Percentiles rank a stretch among this genome's conserved stretches.
Conservation (phyloP, 2,113 vertebrate species). For the Salvator merianae region DNA sequence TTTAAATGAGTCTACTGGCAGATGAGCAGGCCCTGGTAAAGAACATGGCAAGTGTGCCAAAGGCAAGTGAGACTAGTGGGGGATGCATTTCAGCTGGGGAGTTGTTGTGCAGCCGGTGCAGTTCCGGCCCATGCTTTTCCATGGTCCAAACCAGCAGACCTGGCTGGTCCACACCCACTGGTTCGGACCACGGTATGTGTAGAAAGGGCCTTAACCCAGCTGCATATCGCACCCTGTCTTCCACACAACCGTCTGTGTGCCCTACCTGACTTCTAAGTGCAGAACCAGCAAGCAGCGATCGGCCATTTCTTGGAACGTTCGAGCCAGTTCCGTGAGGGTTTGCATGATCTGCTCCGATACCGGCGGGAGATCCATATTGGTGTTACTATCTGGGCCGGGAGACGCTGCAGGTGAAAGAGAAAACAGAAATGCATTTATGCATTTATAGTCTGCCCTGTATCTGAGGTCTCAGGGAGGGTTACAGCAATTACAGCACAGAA, state of each 20-base stretch:
- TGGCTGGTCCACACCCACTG: no score
- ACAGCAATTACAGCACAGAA: no score
- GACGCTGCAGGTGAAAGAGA: slow-evolving; percentile 71
- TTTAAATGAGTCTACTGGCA: no score
- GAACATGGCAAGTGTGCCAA: neutral
- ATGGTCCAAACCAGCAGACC: no score
- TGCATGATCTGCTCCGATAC: slow-evolving; percentile 93
- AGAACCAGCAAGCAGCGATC: slow-evolving; percentile 93
- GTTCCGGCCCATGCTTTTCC: no score
- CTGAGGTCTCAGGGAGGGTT: no score
- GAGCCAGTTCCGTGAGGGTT: slow-evolving; percentile 88
- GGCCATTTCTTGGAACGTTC: slow-evolving; percentile 94
- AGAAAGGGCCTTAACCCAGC: no score
- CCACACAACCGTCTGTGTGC: fast-evolving
- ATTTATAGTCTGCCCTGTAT: no score
- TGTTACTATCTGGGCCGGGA: slow-evolving; percentile 83
- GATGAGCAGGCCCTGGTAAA: neutral
- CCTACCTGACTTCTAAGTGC: slow-evolving; percentile 96
- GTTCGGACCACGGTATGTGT: no score
- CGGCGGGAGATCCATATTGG: slow-evolving; percentile 79
- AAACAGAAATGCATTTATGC: neutral
- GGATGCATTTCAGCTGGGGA: no score
- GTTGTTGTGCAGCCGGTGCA: no score
- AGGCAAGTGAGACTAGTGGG: no score
- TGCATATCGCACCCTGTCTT: neutral